Conservation (phyloP, 2,797 vertebrate genomes). For the Eutrigla gurnardus region DNA sequence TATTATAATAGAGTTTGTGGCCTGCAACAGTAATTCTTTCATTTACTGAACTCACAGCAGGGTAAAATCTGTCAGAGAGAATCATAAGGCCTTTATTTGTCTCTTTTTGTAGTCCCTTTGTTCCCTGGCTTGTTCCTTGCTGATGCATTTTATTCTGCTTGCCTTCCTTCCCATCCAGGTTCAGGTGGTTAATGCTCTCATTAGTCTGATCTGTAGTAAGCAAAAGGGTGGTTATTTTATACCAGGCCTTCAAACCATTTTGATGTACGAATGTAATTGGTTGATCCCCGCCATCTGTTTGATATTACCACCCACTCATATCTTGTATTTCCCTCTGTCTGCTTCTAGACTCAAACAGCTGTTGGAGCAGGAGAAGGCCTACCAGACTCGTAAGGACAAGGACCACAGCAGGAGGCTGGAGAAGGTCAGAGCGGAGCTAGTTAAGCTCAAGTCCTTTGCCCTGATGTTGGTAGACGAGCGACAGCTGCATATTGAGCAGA, state of each 20-base stretch:
- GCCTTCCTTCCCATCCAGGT: no score
- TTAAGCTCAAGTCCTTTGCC: conserved; percentile 95
- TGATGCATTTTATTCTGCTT: no score
- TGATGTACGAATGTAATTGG: neutral
- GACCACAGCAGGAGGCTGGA: conserved; percentile 90
- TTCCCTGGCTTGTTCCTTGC: no score
- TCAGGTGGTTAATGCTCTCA: no score
- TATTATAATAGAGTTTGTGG: no score
- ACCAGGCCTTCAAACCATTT: neutral
- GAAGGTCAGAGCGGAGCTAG: conserved; percentile 91
- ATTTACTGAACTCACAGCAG: no score
- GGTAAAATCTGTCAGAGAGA: no score
- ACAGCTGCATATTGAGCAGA: conserved; percentile 94
- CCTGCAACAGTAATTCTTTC: no score
- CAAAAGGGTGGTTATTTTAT: no score
- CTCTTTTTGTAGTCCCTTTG: no score
- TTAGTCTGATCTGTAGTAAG: no score
- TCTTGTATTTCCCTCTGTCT: conserved; percentile 16
- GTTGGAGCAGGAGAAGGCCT: conserved; percentile 95
- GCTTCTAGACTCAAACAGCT: conserved; percentile 91
- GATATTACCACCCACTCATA: neutral
- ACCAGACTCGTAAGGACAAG: conserved; percentile 93
- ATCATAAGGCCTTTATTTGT: no score
- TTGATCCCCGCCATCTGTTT: neutral
- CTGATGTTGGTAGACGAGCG: conserved; percentile 97